Evolutionary conservation across 2,113 vertebrate genomes (phyloP).

Genomic region (Turnix velox): DNA sequence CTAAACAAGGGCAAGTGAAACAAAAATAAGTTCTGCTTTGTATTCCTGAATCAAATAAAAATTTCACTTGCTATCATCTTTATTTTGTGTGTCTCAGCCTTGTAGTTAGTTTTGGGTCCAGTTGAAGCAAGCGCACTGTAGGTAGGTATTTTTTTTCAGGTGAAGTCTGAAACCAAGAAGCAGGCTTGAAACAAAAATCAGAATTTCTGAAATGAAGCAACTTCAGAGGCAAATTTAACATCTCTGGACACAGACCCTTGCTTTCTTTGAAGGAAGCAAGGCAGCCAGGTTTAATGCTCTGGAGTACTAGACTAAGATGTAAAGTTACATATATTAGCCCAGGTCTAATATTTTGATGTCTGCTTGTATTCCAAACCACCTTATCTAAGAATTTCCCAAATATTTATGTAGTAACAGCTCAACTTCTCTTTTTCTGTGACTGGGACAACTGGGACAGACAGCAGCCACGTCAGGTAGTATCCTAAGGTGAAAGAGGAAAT

Average conservation of each 20-base stretch:
- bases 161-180: not conserved
- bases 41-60: not conserved
- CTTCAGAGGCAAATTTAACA: not conserved
- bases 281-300: not conserved
- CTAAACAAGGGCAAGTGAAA: not conserved
- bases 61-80: not conserved
- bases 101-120: not conserved
- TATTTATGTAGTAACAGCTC: not conserved
- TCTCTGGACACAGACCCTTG: not conserved
- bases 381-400: not conserved
- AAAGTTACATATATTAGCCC: not conserved
- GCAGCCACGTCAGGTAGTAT: not conserved
- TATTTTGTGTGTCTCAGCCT: not conserved
- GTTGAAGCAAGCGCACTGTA: not conserved
- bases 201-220: not conserved
- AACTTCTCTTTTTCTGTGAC: not conserved
- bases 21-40: not conserved
- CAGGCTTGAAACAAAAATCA: not conserved
- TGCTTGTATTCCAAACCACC: not conserved
- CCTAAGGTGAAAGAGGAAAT: not conserved
- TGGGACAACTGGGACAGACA: not conserved
- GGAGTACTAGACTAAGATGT: not conserved
- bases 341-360: not conserved
- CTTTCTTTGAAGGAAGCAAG: not conserved
- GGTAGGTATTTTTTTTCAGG: not conserved